Evolutionary conservation across 2,888 invertebrate species (phyloP), one percentile per base, ranked within the genome.

Genomic region (Zaprionus lineosus): DNA sequence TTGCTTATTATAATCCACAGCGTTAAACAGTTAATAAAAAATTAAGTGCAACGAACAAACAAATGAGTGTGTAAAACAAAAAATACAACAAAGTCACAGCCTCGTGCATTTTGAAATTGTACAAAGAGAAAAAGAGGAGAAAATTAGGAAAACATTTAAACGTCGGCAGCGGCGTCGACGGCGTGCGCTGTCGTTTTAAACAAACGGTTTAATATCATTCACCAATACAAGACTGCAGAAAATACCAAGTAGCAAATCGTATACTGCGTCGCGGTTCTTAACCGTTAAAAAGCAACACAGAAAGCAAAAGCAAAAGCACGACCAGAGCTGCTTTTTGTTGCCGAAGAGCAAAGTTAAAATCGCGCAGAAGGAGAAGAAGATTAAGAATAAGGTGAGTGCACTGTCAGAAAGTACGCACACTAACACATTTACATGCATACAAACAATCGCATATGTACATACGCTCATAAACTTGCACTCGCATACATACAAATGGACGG

Each of bases 201-300:
- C 37, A 50, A 47, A 40, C 59, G 39, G 43, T 44, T 40, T 46
- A 51, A 75, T 43, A 71, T 43, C 41, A 53, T 52, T 46, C 53
- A 50, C 37, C 47, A 50, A 33, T 31, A 56, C 18, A 19, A 53
- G 11, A 31, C 36, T 55, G 51, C 55, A 57, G 51, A 55, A 19
- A 61, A 57, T 29, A 61, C 46, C 19, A 63, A 33, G 33, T 58
- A 37, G 12, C 44, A 51, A 48, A 56, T 31, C 18, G 59, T 60
- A 60, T 75, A 83, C 76, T 85, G 76, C 79, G 79, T 34, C 79
- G 85, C 85, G 85, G 58, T 61, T 60, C 71, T 84, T 75, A n/a
- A 69, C 78, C 82, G 74, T 82, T 74, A 58, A 46, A 82, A 50
- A 19, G 50, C 56, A 40, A 41, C 36, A 47, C 2, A n/a, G n/a